Evolutionary conservation across 2,888 invertebrate species (phyloP), one percentile per base, ranked within the genome.

Genomic region (Deroplatys truncata): DNA sequence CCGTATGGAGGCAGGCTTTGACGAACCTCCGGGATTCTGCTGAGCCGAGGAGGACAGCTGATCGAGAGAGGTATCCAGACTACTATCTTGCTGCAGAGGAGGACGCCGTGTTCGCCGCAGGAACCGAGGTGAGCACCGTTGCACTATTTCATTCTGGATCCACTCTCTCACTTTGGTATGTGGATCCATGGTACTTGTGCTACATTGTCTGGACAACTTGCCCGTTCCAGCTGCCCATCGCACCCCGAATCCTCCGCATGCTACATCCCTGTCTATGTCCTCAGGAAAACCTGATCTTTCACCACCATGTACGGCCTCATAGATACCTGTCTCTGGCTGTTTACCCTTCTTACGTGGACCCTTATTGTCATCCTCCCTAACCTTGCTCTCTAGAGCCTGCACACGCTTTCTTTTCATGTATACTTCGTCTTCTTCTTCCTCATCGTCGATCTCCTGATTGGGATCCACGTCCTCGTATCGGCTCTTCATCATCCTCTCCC

Each of bases 151-250:
- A 91, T 97, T 96, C 0, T 97, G 96, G 91, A 98, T 98, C 98
- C 98, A 98, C 92, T 98, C 97, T 91, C 96, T 95, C 1, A 98
- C 98, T 94, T 98, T 98, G 25, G 97, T 96, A 92, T 97, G 97
- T 0, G 98, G 97, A 93, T 98, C 98, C 91, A 98, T 95, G 0
- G 98, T 98, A 91, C 97, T 97, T 9, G 95, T 96, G 10, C 97
- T 97, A 92, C 97, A 95, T 93, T 97, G 96, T 31, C 97, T 93
- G 29, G 96, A 95, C 49, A 97, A 93, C 92, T 96, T 96, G 92
- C 96, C 96, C 90, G 95, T 93, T 92, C 95, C 95, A 0, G 94
- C 94, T n/a, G 94, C 4, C 93, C 94, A 91, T 93, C 93, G 92
- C 20, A 88, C 89, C 8, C 86, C 86, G 20, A 85, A 86, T 15